Evolutionary conservation across 1,140 invertebrate species (phyloP), one percentile per base, ranked within the genome.

Genomic region (Charaxes varanes): DNA sequence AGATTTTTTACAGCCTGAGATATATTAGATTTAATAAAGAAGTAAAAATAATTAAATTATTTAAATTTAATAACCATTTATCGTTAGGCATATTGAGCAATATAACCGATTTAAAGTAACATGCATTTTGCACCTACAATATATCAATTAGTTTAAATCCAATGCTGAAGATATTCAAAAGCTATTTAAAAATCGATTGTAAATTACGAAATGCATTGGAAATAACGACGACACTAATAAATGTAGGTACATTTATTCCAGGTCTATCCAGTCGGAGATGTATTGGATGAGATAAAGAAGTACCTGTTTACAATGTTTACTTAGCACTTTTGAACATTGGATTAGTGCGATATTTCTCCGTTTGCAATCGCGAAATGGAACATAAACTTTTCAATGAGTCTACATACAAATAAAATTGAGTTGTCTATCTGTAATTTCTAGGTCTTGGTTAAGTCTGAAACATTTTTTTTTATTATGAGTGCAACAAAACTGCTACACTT

Each of bases 351-450:
- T 63, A 59, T 56, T 59, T 53, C 40, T 40, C 41, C 45, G 59
- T 60, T 56, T 61, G 55, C 48, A 58, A 61, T 63, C 53, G 53
- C 42, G 55, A 56, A 52, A 58, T 61, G 54, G 47, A 33, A 62
- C 60, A 67, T 67, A 61, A 67, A 67, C 54, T 63, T 63, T 58
- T 58, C 52, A 56, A 59, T n/a, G n/a, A n/a, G n/a, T n/a, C n/a
- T n/a, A n/a, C n/a, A n/a, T n/a, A n/a, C n/a, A n/a, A n/a, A n/a
- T n/a, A n/a, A n/a, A n/a, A n/a, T n/a, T n/a, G n/a, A n/a, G n/a
- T n/a, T n/a, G n/a, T n/a, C n/a, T n/a, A n/a, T n/a, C n/a, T n/a
- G n/a, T n/a, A n/a, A n/a, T n/a, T n/a, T n/a, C n/a, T n/a, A n/a
- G n/a, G n/a, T n/a, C n/a, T n/a, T n/a, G n/a, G n/a, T n/a, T n/a